Evolutionary conservation across 1,140 invertebrate species (phyloP), one percentile per base, ranked within the genome.

Genomic region (Listronotus oregonensis): DNA sequence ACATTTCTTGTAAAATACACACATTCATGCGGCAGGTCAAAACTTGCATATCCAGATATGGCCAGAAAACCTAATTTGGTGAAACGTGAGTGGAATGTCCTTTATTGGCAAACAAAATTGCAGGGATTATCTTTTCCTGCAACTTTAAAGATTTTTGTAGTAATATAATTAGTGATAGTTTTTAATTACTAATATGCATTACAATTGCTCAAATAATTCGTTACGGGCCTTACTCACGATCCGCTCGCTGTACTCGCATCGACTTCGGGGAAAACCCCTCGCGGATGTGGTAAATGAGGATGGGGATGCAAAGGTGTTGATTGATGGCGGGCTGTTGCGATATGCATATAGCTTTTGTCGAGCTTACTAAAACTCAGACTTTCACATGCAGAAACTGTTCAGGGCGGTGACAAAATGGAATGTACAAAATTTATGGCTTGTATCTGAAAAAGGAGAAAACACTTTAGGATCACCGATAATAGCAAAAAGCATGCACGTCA

Each of bases 281-380:
- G 46, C 18, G 15, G 18, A 49, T 49, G 27, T n/a, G 17, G 18
- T 54, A 42, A 54, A 54, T 42, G 39, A 37, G 51, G 32, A 54
- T 37, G 51, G 51, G 51, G 31, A 34, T 34, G 51, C 51, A 32
- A 54, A 34, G 51, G 51, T 54, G 51, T 54, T 54, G 51, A 54
- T 54, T 54, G 51, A 54, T 54, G 51, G 31, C 39, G 51, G 32
- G 12, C 51, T 54, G 31, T 37, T 54, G 51, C 51, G 51, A 54
- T 54, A 54, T 54, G 51, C 51, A 54, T 54, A 54, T 54, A 54
- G 51, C 51, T 54, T 51, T 54, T 54, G 51, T 54, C 51, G 51
- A 42, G 51, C 51, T 37, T 54, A 54, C 32, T 54, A 54, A 54
- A 54, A 54, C 51, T 42, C 32, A 37, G 21, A n/a, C 51, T 54